phyloP scores from a whole-genome alignment of 1,140 invertebrate species.

The Cydia strobilella region DNA sequence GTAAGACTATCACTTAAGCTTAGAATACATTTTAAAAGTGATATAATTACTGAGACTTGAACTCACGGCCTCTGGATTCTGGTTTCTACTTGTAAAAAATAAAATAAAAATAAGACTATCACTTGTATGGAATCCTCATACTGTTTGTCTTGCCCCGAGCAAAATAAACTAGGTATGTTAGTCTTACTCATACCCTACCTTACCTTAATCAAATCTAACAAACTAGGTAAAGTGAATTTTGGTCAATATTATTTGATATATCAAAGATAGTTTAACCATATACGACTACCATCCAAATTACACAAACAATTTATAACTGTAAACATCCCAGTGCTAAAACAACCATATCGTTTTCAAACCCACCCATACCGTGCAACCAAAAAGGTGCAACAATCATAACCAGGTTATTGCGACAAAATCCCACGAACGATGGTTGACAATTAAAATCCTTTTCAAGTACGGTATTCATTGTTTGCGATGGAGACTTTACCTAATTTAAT shows the following conservation, averaged over 20 bases:
- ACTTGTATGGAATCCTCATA: no score
- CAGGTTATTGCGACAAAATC: not conserved
- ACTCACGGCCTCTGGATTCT: no score
- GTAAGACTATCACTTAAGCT: no score
- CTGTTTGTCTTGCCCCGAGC: no score
- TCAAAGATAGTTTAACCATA: not conserved
- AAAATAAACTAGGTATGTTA: no score
- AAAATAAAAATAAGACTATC: no score
- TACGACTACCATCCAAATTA: not conserved
- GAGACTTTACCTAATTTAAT: not conserved
- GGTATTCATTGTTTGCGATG: slow-evolving; percentile 65
- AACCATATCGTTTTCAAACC: slow-evolving; percentile 9
- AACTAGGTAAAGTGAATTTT: not conserved
- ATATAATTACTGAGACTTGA: no score
- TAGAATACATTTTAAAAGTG: no score
- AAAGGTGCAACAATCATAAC: not conserved
- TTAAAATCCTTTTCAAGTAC: slow-evolving; percentile 68
- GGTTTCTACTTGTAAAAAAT: no score
- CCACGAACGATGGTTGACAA: slow-evolving; percentile 43
- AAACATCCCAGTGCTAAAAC: not conserved
- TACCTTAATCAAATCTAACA: no score
- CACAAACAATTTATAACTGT: not conserved
- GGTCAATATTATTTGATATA: not conserved
- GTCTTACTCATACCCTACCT: no score
- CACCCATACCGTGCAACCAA: not conserved